Conservation (phyloP, 92 coral and sea anemone species). For the Zoanthus sociatus region DNA sequence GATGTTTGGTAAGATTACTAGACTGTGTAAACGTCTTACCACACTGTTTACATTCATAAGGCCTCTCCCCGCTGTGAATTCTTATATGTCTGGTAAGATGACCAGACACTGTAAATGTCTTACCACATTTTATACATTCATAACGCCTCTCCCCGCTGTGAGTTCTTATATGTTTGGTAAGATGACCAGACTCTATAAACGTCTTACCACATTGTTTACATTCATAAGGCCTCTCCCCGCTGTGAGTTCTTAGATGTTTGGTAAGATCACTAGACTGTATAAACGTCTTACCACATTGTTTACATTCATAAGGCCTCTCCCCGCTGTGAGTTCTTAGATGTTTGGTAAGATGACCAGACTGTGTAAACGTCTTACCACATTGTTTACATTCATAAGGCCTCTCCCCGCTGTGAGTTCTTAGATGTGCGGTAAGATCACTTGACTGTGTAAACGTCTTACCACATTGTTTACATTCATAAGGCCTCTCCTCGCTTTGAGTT, state of each 20-base stretch:
- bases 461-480: background rate
- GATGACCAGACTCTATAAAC: background rate
- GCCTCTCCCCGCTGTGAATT: background rate
- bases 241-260: background rate
- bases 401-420: background rate
- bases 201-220: constrained; percentile 24
- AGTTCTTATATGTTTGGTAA: background rate
- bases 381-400: constrained; percentile 38
- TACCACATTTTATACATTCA: background rate
- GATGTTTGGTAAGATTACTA: background rate
- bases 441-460: background rate
- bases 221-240: constrained; percentile 29
- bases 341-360: background rate
- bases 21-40: constrained; percentile 10
- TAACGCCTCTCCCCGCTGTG: background rate
- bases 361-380: background rate
- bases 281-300: background rate
- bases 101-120: background rate
- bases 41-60: constrained; percentile 45
- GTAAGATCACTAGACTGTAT: background rate
- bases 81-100: background rate
- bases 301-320: background rate
- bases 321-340: background rate
- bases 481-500: background rate
- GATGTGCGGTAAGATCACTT: background rate